Evolutionary conservation across 2,113 vertebrate genomes (phyloP).

Genomic region (Prochilodus magdalenae): DNA sequence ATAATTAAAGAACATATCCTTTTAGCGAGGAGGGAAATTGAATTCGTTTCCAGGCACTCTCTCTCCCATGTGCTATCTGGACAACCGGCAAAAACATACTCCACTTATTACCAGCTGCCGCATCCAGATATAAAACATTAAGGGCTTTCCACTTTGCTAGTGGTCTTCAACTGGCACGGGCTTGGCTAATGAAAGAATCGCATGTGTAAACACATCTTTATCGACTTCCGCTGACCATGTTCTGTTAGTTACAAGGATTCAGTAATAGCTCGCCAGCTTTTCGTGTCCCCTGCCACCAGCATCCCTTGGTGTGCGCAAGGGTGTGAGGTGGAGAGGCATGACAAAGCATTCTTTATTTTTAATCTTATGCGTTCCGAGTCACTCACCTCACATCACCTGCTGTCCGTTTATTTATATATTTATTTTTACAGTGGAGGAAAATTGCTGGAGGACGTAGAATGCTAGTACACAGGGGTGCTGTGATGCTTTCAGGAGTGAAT

Average conservation of each 20-base stretch:
- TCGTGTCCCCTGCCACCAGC: constrained; percentile 1
- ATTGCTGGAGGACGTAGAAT: too few relatives aligned
- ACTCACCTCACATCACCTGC: too few relatives aligned
- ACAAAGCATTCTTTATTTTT: not conserved
- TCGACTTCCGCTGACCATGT: not conserved
- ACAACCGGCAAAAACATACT: constrained; percentile 11
- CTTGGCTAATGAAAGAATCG: constrained; percentile 10
- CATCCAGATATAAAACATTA: constrained; percentile 2
- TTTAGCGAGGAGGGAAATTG: constrained; percentile 39
- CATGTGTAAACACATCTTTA: constrained; percentile 26
- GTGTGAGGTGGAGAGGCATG: not conserved
- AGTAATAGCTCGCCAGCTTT: not conserved
- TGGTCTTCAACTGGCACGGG: not conserved
- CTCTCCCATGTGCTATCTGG: not conserved
- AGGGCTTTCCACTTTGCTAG: constrained; percentile 9
- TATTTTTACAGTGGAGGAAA: too few relatives aligned
- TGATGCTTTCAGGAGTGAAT: too few relatives aligned
- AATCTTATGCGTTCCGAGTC: too few relatives aligned
- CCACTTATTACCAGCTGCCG: constrained; percentile 28
- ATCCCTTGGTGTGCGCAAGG: not conserved
- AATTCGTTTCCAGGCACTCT: constrained; percentile 17
- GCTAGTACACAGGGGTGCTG: too few relatives aligned
- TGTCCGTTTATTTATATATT: too few relatives aligned
- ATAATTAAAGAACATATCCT: constrained; percentile 41
- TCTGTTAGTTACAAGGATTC: not conserved